phyloP scores from a whole-genome alignment of 2,113 vertebrate genomes.

The Melierax canorus region DNA sequence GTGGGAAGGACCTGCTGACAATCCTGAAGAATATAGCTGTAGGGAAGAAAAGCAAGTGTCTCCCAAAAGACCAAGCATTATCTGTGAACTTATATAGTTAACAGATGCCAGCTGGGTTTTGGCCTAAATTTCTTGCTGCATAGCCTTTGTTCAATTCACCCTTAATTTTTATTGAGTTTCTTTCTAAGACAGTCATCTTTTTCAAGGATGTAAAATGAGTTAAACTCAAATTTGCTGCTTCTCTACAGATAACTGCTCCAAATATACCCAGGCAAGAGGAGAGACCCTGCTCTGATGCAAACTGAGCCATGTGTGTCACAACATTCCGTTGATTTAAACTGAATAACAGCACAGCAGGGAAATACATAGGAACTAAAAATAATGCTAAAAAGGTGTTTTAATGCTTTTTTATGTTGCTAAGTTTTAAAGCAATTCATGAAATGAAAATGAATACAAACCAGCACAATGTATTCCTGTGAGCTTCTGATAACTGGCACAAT shows the following conservation, averaged over 20 bases:
- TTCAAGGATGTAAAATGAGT: background rate
- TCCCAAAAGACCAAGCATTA: conserved; percentile 5
- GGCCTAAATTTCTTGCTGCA: background rate
- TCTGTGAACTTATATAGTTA: background rate
- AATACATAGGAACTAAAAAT: conserved; percentile 26
- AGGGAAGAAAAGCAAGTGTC: background rate
- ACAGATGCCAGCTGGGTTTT: conserved; percentile 17
- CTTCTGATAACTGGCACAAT: conserved; percentile 54
- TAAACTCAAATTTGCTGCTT: conserved; percentile 1
- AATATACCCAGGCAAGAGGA: background rate
- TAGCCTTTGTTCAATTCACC: background rate
- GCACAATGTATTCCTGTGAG: conserved; percentile 59
- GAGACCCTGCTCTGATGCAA: background rate
- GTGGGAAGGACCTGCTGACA: background rate
- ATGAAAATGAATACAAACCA: conserved; percentile 57
- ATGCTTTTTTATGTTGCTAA: conserved; percentile 41
- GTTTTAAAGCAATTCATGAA: conserved; percentile 61
- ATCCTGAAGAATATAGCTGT: background rate
- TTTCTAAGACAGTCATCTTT: background rate
- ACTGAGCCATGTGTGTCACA: background rate
- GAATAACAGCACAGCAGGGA: conserved; percentile 47
- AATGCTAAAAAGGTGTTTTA: conserved; percentile 43
- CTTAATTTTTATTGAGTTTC: background rate
- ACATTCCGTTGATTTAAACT: conserved; percentile 35
- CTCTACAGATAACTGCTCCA: background rate